These are phyloP conservation scores for Nestor notabilis DNA, from an alignment of 2,113 vertebrate species.

Conservation along the genomic window DNA sequence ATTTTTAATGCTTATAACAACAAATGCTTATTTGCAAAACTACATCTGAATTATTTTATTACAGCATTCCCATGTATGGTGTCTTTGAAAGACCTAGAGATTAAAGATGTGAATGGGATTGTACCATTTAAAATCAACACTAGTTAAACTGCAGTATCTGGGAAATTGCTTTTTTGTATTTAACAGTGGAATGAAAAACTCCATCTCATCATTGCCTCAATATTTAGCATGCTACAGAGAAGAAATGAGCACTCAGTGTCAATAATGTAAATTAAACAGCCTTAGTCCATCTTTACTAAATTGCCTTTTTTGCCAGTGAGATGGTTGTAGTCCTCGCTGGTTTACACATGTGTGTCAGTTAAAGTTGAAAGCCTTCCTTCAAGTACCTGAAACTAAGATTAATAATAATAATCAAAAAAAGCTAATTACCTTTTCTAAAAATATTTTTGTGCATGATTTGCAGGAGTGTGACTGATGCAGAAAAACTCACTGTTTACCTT, in stretches of 20 bases:
- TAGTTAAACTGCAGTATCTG: neutral
- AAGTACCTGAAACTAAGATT: neutral
- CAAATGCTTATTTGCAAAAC: neutral
- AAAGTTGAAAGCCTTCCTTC: neutral
- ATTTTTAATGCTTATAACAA: neutral
- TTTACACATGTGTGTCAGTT: neutral
- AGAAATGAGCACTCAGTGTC: neutral
- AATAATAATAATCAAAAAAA: neutral
- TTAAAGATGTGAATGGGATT: neutral
- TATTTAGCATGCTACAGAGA: neutral
- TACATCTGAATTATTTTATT: neutral
- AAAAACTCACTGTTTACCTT: slow-evolving; percentile 1
- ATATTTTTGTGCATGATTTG: neutral
- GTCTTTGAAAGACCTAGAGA: neutral
- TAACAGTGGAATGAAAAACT: neutral
- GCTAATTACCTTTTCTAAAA: neutral
- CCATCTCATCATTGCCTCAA: neutral
- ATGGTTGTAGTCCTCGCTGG: neutral
- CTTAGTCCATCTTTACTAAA: neutral
- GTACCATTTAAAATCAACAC: neutral
- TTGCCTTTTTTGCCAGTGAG: neutral
- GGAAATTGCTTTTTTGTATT: neutral
- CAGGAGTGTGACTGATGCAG: slow-evolving; percentile 7
- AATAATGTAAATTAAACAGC: neutral
- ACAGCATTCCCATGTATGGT: accelerated